These are phyloP conservation scores for Eulemur rubriventer DNA, from an alignment of 2,797 vertebrate genomes.

Conservation along the genomic window DNA sequence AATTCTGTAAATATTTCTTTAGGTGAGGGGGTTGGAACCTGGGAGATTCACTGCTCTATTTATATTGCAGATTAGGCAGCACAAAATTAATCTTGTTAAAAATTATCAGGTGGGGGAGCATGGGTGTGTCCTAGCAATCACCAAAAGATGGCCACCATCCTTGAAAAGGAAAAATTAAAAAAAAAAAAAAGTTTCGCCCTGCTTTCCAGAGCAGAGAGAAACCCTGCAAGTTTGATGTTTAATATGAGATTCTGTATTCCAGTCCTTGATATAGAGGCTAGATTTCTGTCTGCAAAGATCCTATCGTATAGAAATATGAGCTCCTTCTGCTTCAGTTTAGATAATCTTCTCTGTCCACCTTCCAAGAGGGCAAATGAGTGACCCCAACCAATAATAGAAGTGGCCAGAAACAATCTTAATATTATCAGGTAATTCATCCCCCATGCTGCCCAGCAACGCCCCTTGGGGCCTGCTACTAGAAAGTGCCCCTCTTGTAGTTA, in stretches of 20 bases:
- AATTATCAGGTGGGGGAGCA: not conserved
- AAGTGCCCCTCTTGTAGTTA: slow-evolving; percentile 58
- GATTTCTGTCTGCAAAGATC: slow-evolving; percentile 15
- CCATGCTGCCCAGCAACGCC: not conserved
- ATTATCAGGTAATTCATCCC: slow-evolving; percentile 50
- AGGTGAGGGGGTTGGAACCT: not conserved
- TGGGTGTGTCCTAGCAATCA: not conserved
- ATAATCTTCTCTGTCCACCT: not conserved
- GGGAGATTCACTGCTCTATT: not conserved
- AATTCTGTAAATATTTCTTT: slow-evolving; percentile 20
- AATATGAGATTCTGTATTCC: not conserved
- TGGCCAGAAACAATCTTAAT: slow-evolving; percentile 52
- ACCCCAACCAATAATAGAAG: slow-evolving; percentile 46
- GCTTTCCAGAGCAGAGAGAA: not conserved
- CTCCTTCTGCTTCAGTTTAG: not conserved
- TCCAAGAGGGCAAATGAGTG: slow-evolving; percentile 39
- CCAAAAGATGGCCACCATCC: not conserved
- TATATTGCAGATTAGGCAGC: not conserved
- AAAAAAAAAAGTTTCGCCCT: not conserved
- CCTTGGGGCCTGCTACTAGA: slow-evolving; percentile 6
- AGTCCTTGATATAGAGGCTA: not conserved
- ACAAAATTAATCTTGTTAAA: slow-evolving; percentile 7
- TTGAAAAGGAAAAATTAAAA: not conserved
- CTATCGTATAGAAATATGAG: not conserved
- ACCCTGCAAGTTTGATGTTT: not conserved